Evolutionary conservation across 1,140 invertebrate genomes (phyloP), one percentile per base, ranked within the genome.

Genomic region (Archivesica marissinica): DNA sequence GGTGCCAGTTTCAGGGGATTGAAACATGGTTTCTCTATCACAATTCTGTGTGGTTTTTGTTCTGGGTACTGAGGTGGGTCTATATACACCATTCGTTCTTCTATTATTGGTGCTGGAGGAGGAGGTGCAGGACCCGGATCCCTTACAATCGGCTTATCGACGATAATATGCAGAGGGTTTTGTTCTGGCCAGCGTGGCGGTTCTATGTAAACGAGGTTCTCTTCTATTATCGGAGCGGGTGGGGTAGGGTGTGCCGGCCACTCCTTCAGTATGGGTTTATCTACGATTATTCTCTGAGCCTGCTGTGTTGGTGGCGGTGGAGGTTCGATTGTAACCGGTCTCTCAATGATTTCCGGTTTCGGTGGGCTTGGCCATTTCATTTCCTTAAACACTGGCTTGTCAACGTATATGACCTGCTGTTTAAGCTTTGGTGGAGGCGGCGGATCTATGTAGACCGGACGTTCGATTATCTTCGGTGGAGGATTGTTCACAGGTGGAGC

Each of bases 251-350:
- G 59, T 66, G 13, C 47, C n/a, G 76, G 76, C 39, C 50, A 79
- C n/a, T 79, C 76, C 38, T 64, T 79, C 38, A 79, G 15, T 0
- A 79, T 52, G 3, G 76, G 76, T 66, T 79, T 79, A 28, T 79
- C 76, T 17, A 79, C 59, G 20, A 64, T 30, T 25, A 79, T 79
- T 23, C 47, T 79, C 23, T 79, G 76, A 0, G 38, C 38, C 30
- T 79, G n/a, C 38, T 79, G 76, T 79, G 7, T 61, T 44, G 76
- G 76, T 30, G 76, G 52, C 17, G 76, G 76, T 2, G 76, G 76
- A 25, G 76, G 76, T 2, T 79, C 76, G 33, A 79, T 79, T 1
- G 66, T 30, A 2, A 79, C 59, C 2, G 76, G 76, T 66, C 76
- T 61, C 30, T 79, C 76, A 66, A 79, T 44, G 0, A 79, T 44